Conservation (phyloP, 2,888 invertebrate genomes). For the Cheilosia vernalis region DNA sequence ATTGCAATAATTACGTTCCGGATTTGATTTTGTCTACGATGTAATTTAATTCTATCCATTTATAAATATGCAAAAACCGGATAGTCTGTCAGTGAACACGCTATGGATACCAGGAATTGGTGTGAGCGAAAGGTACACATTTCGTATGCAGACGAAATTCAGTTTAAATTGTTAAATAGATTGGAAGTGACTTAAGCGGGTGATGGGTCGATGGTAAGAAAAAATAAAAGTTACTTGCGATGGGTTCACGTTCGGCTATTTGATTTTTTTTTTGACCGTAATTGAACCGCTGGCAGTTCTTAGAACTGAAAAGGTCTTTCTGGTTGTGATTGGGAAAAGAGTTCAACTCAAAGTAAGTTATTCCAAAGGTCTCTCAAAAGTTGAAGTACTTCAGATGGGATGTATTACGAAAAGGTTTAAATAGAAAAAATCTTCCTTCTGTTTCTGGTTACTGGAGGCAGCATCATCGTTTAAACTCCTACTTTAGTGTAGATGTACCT, state of each 20-base stretch:
- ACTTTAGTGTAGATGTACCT: too few species aligned
- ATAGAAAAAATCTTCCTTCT: too few species aligned
- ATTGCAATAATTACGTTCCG: constrained; percentile 52
- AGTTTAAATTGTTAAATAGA: constrained; percentile 67
- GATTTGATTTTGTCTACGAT: constrained; percentile 33
- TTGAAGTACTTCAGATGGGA: too few species aligned
- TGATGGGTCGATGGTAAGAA: not conserved
- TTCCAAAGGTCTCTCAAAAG: not conserved
- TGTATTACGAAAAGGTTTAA: not conserved
- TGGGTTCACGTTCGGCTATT: not conserved
- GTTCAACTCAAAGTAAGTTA: not conserved
- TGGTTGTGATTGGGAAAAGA: not conserved
- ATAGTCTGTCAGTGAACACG: not conserved
- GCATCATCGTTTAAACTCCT: too few species aligned
- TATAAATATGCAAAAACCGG: constrained; percentile 39
- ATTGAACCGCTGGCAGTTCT: not conserved
- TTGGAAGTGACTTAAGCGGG: constrained; percentile 53
- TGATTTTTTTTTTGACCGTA: not conserved
- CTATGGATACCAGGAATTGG: constrained; percentile 4
- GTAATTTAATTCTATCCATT: constrained; percentile 44
- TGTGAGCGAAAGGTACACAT: constrained; percentile 19
- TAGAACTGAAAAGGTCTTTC: not conserved
- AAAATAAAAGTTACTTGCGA: not conserved
- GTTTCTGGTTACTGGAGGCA: too few species aligned
- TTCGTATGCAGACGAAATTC: constrained; percentile 56